A percentile compares a stretch with the other conserved stretches of the same genome.
These are phyloP conservation scores for Diplolepis rosae DNA, from an alignment of 2,888 invertebrate genomes.

Conservation along the genomic window DNA sequence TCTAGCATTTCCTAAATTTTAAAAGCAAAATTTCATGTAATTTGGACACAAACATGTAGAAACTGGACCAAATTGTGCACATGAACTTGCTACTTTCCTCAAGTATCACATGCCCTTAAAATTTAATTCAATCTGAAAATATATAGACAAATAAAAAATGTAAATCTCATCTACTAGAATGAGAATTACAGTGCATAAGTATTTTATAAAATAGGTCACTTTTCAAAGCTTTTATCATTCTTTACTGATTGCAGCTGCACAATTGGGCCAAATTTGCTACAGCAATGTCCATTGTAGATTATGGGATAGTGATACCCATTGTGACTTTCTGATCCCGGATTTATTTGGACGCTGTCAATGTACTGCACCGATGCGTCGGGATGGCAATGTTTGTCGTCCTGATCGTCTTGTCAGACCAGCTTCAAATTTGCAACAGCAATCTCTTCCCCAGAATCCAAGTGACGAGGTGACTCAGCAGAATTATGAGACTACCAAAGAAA, in stretches of 20 bases:
- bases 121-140: no score
- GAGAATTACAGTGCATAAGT: no score
- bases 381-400: constrained; percentile 73
- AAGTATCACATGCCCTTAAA: no score
- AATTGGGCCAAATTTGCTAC: constrained; percentile 90
- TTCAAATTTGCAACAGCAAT: constrained; percentile 32
- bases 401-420: constrained; percentile 72
- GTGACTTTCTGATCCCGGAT: constrained; percentile 92
- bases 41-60: no score
- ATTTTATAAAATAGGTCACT: no score
- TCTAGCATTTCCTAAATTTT: no score
- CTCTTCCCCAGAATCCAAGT: constrained; percentile 41
- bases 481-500: not conserved
- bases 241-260: constrained; percentile 81
- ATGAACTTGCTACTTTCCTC: no score
- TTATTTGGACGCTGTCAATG: constrained; percentile 92
- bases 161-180: no score
- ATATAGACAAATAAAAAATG: no score
- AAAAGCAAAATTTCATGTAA: no score
- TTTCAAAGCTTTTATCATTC: not conserved
- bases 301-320: constrained; percentile 88
- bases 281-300: constrained; percentile 91
- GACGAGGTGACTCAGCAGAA: constrained; percentile 38
- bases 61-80: no score
- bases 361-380: constrained; percentile 71